Percentiles rank a stretch among this genome's conserved stretches.
Conservation (phyloP, 2,113 vertebrate species). For the Sula dactylatra region DNA sequence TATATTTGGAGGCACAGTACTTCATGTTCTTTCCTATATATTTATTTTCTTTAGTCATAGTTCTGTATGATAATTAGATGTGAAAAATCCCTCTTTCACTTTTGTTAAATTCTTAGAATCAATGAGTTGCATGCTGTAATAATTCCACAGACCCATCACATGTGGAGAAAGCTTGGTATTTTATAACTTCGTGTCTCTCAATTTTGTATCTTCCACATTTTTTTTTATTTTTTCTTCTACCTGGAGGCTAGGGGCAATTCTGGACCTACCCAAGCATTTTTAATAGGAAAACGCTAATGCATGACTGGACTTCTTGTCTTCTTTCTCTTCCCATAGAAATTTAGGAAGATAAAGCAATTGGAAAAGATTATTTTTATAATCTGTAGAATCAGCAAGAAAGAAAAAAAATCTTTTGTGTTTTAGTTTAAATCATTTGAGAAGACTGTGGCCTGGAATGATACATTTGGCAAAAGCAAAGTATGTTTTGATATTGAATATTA, state of each 20-base stretch:
- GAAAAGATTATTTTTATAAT: not conserved
- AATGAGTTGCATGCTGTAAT: not conserved
- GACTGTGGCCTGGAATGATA: not conserved
- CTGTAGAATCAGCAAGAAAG: not conserved
- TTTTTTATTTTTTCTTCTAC: not conserved
- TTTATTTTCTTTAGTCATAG: not conserved
- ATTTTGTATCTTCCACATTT: not conserved
- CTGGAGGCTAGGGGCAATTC: not conserved
- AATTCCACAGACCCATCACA: not conserved
- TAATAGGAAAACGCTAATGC: not conserved
- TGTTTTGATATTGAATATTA: not conserved
- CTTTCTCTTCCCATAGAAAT: not conserved
- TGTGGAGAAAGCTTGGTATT: not conserved
- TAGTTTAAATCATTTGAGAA: not conserved
- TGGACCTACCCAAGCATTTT: not conserved
- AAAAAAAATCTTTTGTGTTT: not conserved
- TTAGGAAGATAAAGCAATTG: not conserved
- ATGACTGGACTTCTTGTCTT: not conserved
- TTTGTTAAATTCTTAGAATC: not conserved
- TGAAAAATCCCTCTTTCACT: not conserved
- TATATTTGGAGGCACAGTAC: not conserved
- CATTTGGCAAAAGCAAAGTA: not conserved
- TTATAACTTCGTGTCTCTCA: not conserved
- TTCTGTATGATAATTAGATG: not conserved
- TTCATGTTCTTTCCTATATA: not conserved